phyloP scores from a whole-genome alignment of 2,888 invertebrate genomes.

The Drosophila anomalipes region DNA sequence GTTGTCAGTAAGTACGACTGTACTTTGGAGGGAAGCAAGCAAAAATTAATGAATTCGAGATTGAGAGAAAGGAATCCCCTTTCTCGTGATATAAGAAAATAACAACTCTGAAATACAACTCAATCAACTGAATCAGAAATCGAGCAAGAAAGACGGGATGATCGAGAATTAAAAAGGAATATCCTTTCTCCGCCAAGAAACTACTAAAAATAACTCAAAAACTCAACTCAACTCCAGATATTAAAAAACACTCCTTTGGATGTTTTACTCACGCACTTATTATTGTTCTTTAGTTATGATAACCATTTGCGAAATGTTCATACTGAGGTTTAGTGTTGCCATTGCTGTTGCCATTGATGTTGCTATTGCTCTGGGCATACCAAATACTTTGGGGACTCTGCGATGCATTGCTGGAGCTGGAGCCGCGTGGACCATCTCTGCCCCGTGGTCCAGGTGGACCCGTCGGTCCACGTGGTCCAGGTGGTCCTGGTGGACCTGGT shows the following conservation, averaged over 20 bases:
- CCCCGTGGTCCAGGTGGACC: slow-evolving; percentile 54
- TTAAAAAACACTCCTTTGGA: background rate
- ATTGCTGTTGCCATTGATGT: slow-evolving; percentile 39
- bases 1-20: background rate
- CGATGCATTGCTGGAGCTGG: slow-evolving; percentile 22
- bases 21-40: background rate
- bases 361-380: slow-evolving; percentile 54
- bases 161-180: background rate
- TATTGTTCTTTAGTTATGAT: slow-evolving; percentile 55
- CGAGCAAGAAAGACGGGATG: accelerated
- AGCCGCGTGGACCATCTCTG: slow-evolving; percentile 47
- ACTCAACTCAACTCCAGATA: background rate
- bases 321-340: slow-evolving; percentile 43
- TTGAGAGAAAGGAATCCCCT: background rate
- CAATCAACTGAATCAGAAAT: background rate
- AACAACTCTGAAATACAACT: background rate
- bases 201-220: background rate
- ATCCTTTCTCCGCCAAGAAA: background rate
- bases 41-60: background rate
- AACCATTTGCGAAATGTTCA: slow-evolving; percentile 58
- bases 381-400: slow-evolving; percentile 60
- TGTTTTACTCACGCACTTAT: background rate
- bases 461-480: slow-evolving; percentile 40
- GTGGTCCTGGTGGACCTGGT: slow-evolving; percentile 62
- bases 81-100: background rate